These are phyloP conservation scores for Callorhinus ursinus DNA, from an alignment of 2,113 vertebrate species.

Conservation along the genomic window DNA sequence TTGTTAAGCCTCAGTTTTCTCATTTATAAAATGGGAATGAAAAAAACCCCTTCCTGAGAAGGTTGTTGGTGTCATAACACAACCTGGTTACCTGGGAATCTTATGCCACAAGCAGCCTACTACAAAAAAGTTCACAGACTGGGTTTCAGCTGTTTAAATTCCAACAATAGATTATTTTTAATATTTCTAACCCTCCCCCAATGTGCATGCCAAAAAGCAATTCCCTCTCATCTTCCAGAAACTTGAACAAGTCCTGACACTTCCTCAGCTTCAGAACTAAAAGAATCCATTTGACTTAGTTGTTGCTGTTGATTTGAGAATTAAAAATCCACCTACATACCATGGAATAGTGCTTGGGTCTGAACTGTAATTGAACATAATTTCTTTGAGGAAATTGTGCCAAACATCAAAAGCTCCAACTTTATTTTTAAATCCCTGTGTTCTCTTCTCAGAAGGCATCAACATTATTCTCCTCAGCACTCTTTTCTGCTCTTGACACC, in stretches of 20 bases:
- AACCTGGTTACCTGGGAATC: background rate
- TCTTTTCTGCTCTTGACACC: slow-evolving; percentile 57
- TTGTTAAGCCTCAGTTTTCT: background rate
- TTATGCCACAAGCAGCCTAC: background rate
- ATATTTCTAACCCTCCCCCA: background rate
- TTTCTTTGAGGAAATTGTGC: slow-evolving; percentile 49
- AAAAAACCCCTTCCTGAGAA: background rate
- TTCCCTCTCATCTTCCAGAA: background rate
- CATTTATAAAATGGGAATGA: background rate
- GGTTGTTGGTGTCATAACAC: background rate
- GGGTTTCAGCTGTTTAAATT: background rate
- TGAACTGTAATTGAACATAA: slow-evolving; percentile 30
- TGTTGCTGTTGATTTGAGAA: background rate
- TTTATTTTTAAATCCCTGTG: background rate
- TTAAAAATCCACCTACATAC: background rate
- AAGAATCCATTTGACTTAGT: background rate
- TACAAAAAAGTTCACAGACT: background rate
- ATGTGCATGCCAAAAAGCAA: background rate
- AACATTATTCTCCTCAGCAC: background rate
- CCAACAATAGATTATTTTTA: background rate
- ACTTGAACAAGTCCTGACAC: background rate
- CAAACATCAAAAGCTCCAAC: slow-evolving; percentile 30
- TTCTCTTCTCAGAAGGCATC: slow-evolving; percentile 31
- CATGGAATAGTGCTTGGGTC: background rate
- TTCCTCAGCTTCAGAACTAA: background rate